Evolutionary conservation across 2,113 vertebrate species (phyloP), one percentile per base, ranked within the genome.

Genomic region (Cichladusa arquata): DNA sequence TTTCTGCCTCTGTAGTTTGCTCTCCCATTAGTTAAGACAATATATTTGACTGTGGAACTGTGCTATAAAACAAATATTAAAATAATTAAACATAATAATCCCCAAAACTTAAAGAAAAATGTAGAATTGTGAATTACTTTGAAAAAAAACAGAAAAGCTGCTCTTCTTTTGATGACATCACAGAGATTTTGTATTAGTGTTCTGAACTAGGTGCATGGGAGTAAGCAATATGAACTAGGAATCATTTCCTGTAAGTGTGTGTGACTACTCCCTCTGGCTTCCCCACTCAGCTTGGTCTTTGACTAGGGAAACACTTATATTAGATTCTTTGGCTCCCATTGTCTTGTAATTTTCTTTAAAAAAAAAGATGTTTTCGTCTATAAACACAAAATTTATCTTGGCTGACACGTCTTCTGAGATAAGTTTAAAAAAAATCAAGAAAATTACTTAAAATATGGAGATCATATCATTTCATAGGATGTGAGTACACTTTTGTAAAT

Each of bases 101-200:
- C 3, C 2, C 3, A 23, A 91, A 65, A 10, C 2, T 16, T 73
- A 44, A 81, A 79, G 6, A 3, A 67, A 57, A 72, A 33, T 7
- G 8, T 29, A 58, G 34, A 88, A 64, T 76, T 79, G 14, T 11
- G 14, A 60, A 64, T 60, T 79, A n/a, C 34, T 74, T 51, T 5
- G 5, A 7, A n/a, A 81, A 77, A 28, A 48, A 77, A 57, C 8
- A 36, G 31, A 61, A 2, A 86, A 65, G 1, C 6, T 38, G 5
- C 2, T 34, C 3, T 54, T 53, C 66, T 40, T 84, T 72, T 1
- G 0, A 29, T 73, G 34, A 9, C 2, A 1, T 54, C 47, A 26
- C 26, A 44, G 29, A 19, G 4, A 44, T 77, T 45, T 58, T 5
- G 1, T 4, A 31, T 22, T 45, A 48, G 1, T 3, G 1, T 65